phyloP scores from a whole-genome alignment of 1,140 invertebrate species.

The Hermetia illucens region DNA sequence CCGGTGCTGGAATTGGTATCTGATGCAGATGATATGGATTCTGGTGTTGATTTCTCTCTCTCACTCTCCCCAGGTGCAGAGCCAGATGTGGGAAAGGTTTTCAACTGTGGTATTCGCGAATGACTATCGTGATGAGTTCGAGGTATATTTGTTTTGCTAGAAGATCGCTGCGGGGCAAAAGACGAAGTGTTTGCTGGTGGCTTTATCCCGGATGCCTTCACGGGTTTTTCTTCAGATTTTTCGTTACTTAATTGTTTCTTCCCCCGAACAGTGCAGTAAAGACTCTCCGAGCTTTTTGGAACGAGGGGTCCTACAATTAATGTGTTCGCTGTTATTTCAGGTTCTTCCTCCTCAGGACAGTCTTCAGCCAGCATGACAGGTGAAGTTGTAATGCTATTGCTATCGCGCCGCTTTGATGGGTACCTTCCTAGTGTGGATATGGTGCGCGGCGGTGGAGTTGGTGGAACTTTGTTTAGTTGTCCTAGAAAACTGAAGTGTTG shows the following conservation, averaged over 20 bases:
- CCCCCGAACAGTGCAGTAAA: constrained; percentile 12
- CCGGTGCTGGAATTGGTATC: constrained; percentile 14
- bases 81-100: constrained; percentile 9
- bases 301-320: constrained; percentile 37
- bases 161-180: too few relatives aligned
- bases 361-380: constrained; percentile 32
- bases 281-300: constrained; percentile 18
- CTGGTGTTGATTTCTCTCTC: neutral
- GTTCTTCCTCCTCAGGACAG: constrained; percentile 24
- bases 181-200: too few relatives aligned
- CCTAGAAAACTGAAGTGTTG: constrained; percentile 25
- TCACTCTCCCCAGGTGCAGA: neutral
- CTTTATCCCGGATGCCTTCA: too few relatives aligned
- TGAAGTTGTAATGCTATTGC: constrained; percentile 27
- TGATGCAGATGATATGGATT: constrained; percentile 12
- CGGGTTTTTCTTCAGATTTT: too few relatives aligned
- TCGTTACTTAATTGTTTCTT: too few relatives aligned
- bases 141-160: too few relatives aligned
- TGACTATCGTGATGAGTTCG: constrained; percentile 13
- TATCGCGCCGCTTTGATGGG: constrained; percentile 15
- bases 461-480: constrained; percentile 34
- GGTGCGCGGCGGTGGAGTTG: constrained; percentile 45
- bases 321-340: constrained; percentile 33
- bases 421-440: constrained; percentile 42
- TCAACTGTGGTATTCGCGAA: constrained; percentile 8